Conservation (phyloP, 2,113 vertebrate genomes). For the Martes martes region DNA sequence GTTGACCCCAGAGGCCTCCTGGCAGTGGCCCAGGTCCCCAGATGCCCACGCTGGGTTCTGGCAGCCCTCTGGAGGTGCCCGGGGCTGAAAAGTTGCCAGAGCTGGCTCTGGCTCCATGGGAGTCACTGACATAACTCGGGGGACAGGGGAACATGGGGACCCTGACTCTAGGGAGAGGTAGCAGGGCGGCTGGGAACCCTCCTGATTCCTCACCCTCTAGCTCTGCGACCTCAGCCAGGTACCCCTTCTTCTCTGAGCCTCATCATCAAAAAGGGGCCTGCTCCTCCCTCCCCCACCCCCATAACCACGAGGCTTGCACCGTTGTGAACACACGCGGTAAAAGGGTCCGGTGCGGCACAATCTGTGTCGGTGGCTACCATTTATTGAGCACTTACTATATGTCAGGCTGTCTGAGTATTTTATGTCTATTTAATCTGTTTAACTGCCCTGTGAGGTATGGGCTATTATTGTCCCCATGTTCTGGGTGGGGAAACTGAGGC, state of each 20-base stretch:
- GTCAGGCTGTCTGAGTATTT: too few species aligned
- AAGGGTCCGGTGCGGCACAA: rapidly evolving
- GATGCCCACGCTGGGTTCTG: neutral
- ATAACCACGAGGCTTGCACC: neutral
- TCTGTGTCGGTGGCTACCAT: rapidly evolving
- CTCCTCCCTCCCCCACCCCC: rapidly evolving
- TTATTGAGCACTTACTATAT: neutral
- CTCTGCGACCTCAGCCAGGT: neutral
- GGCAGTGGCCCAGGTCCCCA: neutral
- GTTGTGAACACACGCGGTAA: rapidly evolving
- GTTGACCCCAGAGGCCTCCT: neutral
- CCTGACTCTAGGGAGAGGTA: neutral
- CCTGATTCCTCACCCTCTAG: neutral
- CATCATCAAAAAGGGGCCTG: neutral
- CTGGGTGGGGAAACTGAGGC: slow-evolving; percentile 8
- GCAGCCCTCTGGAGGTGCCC: neutral
- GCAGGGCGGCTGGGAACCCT: neutral
- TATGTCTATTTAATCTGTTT: neutral
- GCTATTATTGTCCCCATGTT: neutral
- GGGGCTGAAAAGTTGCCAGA: too few species aligned
- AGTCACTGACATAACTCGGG: neutral
- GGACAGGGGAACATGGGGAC: neutral
- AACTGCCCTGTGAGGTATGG: neutral
- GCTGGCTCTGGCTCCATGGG: neutral
- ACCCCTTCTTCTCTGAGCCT: neutral